A percentile compares a stretch with the other conserved stretches of the same genome.
These are phyloP conservation scores for Arctopsyche grandis DNA, from an alignment of 1,140 invertebrate genomes.

Conservation along the genomic window DNA sequence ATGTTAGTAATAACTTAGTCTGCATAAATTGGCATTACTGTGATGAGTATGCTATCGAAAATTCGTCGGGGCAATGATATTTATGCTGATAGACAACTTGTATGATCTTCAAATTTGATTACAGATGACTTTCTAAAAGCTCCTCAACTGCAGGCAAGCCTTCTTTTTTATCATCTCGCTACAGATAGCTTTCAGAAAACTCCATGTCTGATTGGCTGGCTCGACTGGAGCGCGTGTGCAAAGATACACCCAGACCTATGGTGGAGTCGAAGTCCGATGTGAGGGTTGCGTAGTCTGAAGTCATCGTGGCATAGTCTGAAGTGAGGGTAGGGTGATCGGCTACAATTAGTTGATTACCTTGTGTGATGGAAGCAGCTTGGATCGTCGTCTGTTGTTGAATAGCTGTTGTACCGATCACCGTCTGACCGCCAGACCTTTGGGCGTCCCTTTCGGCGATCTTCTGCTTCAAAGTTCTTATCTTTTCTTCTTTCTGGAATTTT, in stretches of 20 bases:
- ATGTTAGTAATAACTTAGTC: too few species aligned
- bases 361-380: slow-evolving; percentile 66
- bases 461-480: slow-evolving; percentile 81
- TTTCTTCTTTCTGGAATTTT: slow-evolving; percentile 84
- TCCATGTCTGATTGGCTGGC: slow-evolving; percentile 85
- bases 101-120: not conserved
- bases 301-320: slow-evolving; percentile 76
- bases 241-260: slow-evolving; percentile 72
- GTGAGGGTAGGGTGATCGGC: slow-evolving; percentile 79
- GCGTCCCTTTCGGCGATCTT: slow-evolving; percentile 81
- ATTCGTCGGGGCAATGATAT: too few species aligned
- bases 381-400: slow-evolving; percentile 49
- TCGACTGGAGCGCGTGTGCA: slow-evolving; percentile 77
- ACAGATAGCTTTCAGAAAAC: slow-evolving; percentile 89
- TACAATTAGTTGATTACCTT: slow-evolving; percentile 69
- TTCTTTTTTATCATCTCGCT: slow-evolving; percentile 57
- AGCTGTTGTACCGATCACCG: slow-evolving; percentile 24
- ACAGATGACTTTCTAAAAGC: slow-evolving; percentile 22
- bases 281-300: slow-evolving; percentile 76
- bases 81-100: not conserved
- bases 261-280: slow-evolving; percentile 81
- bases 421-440: slow-evolving; percentile 56
- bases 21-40: too few species aligned
- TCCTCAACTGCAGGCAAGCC: slow-evolving; percentile 1
- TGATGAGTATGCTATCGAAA: too few species aligned